These are phyloP conservation scores for Scophthalmus maximus DNA, from an alignment of 2,113 vertebrate species.

Conservation along the genomic window DNA sequence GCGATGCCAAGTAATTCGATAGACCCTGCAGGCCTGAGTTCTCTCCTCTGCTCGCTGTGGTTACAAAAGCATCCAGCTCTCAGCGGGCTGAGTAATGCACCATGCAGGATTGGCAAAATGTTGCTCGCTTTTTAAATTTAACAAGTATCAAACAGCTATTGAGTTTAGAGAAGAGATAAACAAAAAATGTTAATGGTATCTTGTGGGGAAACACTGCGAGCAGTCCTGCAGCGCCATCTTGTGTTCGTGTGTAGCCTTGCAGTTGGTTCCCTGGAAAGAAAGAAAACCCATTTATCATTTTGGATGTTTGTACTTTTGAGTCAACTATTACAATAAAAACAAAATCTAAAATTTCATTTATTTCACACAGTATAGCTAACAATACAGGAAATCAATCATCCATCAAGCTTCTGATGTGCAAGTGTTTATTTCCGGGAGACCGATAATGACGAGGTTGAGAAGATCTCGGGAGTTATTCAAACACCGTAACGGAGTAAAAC, in stretches of 20 bases:
- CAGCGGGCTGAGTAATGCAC: slow-evolving; percentile 16
- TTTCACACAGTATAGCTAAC: slow-evolving; percentile 73
- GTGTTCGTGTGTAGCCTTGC: slow-evolving; percentile 18
- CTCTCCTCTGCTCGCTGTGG: neutral
- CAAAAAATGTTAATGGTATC: too few species aligned
- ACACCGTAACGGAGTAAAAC: slow-evolving; percentile 23
- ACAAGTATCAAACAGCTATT: slow-evolving; percentile 11
- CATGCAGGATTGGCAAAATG: neutral
- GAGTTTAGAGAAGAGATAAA: neutral
- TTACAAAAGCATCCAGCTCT: neutral
- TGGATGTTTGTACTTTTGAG: too few species aligned
- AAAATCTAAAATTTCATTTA: slow-evolving; percentile 60
- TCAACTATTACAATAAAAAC: neutral
- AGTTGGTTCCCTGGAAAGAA: neutral
- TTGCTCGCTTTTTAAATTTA: slow-evolving; percentile 19
- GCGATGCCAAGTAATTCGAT: slow-evolving; percentile 19
- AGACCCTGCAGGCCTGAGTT: neutral
- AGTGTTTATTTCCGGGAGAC: slow-evolving; percentile 47
- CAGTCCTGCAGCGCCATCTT: slow-evolving; percentile 63
- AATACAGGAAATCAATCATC: slow-evolving; percentile 70
- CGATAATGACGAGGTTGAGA: slow-evolving; percentile 9
- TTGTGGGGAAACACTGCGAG: neutral
- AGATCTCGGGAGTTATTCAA: slow-evolving; percentile 12
- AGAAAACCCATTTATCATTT: too few species aligned
- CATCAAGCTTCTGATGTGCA: slow-evolving; percentile 66